Evolutionary conservation across 64 coral and sea anemone species (phyloP).

Genomic region (Acropora tenuis): DNA sequence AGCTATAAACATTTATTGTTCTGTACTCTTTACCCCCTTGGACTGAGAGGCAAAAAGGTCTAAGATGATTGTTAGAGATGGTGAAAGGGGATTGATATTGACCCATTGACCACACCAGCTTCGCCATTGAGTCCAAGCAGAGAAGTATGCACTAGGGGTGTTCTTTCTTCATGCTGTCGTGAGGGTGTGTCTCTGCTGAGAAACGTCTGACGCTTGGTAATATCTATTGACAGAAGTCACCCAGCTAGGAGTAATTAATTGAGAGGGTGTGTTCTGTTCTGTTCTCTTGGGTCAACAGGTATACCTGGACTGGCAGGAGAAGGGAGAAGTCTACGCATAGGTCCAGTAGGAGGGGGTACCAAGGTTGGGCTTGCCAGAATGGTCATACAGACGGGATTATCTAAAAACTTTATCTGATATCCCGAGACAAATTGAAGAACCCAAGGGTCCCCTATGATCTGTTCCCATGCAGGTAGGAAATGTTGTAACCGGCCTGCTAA

Average conservation of each 20-base stretch:
- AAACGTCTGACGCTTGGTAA: constrained; percentile 61
- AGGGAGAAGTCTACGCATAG: constrained; percentile 1
- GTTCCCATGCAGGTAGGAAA: constrained; percentile 60
- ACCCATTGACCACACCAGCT: constrained; percentile 50
- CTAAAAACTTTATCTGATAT: constrained; percentile 41
- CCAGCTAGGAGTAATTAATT: constrained; percentile 59
- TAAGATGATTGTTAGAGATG: constrained; percentile 6
- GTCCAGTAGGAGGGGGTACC: not conserved
- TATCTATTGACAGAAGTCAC: constrained; percentile 62
- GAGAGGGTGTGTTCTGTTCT: constrained; percentile 9
- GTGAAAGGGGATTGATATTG: constrained; percentile 44
- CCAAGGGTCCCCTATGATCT: constrained; percentile 65
- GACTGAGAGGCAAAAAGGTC: constrained; percentile 44
- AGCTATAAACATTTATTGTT: not conserved
- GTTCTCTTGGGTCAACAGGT: not conserved
- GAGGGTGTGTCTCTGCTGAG: constrained; percentile 46
- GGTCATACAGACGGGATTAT: not conserved
- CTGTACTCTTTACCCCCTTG: constrained; percentile 32
- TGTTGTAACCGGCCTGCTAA: constrained; percentile 38
- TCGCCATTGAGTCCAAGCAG: constrained; percentile 39
- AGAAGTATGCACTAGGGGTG: constrained; percentile 39
- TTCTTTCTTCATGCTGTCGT: constrained; percentile 52
- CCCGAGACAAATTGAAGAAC: constrained; percentile 43
- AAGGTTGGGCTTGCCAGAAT: too few species aligned
- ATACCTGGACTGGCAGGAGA: not conserved